Evolutionary conservation across 1,140 invertebrate genomes (phyloP).

Genomic region (Tyrophagus putrescentiae): DNA sequence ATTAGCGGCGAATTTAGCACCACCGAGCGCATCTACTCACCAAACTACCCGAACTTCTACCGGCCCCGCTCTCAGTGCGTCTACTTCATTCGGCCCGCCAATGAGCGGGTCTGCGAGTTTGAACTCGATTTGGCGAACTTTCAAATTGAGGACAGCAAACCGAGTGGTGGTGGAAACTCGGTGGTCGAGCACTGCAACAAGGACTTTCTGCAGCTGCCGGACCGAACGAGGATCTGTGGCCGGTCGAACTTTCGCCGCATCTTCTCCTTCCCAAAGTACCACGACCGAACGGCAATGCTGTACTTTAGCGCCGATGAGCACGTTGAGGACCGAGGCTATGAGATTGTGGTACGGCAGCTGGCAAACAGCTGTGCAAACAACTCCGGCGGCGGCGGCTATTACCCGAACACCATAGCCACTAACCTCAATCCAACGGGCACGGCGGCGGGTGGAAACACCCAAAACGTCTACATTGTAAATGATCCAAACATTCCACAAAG

Average conservation of each 20-base stretch:
- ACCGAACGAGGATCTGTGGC: conserved; percentile 25
- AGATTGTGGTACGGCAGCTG: conserved; percentile 26
- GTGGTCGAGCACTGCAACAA: conserved; percentile 20
- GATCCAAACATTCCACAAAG: neutral
- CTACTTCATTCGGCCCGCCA: conserved; percentile 15
- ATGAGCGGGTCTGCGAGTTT: conserved; percentile 15
- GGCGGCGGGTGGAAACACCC: neutral
- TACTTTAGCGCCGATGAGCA: conserved; percentile 26
- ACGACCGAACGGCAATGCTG: conserved; percentile 22
- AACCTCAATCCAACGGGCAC: neutral
- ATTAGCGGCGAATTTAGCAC: neutral
- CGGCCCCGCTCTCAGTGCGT: conserved; percentile 14
- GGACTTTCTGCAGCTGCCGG: conserved; percentile 27
- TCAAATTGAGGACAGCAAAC: conserved; percentile 25
- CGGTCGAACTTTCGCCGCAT: conserved; percentile 10
- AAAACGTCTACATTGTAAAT: conserved; percentile 1
- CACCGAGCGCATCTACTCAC: conserved; percentile 6
- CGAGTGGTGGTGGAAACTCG: too few species aligned
- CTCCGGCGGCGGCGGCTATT: conserved; percentile 20
- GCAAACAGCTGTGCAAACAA: conserved; percentile 23
- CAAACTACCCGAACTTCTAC: conserved; percentile 13
- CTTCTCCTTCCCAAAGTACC: conserved; percentile 22
- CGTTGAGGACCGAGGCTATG: conserved; percentile 24
- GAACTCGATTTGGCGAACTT: conserved; percentile 28
- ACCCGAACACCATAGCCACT: neutral